Percentiles rank a stretch among this genome's conserved stretches.
These are phyloP conservation scores for Parnassius apollo DNA, from an alignment of 2,888 invertebrate genomes.

Conservation along the genomic window DNA sequence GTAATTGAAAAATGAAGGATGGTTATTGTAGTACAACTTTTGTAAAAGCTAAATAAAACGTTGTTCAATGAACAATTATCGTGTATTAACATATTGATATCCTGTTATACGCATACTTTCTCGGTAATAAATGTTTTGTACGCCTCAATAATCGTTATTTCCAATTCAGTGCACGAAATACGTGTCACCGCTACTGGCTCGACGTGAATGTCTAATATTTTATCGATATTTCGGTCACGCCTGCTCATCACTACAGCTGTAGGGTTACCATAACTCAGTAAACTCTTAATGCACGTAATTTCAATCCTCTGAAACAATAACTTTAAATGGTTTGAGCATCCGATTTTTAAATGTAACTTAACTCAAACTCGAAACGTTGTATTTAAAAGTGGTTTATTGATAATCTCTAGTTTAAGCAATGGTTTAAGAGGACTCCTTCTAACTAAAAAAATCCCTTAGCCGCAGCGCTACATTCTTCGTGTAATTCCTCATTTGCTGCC, in stretches of 20 bases:
- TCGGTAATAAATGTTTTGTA: slow-evolving; percentile 33
- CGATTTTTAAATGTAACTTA: too few relatives aligned
- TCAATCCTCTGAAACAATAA: too few relatives aligned
- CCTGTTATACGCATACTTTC: slow-evolving; percentile 37
- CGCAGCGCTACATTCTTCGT: too few relatives aligned
- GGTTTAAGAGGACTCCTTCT: too few relatives aligned
- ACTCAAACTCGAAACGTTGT: too few relatives aligned
- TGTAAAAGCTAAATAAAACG: slow-evolving; percentile 11
- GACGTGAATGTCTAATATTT: slow-evolving; percentile 36
- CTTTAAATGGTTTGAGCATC: too few relatives aligned
- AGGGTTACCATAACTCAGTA: slow-evolving; percentile 8
- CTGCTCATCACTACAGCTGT: slow-evolving; percentile 24
- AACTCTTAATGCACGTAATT: too few relatives aligned
- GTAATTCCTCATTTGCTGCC: too few relatives aligned
- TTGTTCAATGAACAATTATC: slow-evolving; percentile 15
- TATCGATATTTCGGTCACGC: slow-evolving; percentile 48
- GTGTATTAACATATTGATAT: slow-evolving; percentile 17
- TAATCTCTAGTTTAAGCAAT: too few relatives aligned
- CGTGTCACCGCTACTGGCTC: slow-evolving; percentile 24
- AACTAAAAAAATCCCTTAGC: too few relatives aligned
- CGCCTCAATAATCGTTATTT: slow-evolving; percentile 34
- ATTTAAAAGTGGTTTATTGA: too few relatives aligned
- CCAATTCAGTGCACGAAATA: slow-evolving; percentile 42
- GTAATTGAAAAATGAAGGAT: too few relatives aligned
- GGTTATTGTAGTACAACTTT: not conserved